Base-by-base conservation (phyloP, 1,140 invertebrate genomes). In the Bicyclus anynana region DNA sequence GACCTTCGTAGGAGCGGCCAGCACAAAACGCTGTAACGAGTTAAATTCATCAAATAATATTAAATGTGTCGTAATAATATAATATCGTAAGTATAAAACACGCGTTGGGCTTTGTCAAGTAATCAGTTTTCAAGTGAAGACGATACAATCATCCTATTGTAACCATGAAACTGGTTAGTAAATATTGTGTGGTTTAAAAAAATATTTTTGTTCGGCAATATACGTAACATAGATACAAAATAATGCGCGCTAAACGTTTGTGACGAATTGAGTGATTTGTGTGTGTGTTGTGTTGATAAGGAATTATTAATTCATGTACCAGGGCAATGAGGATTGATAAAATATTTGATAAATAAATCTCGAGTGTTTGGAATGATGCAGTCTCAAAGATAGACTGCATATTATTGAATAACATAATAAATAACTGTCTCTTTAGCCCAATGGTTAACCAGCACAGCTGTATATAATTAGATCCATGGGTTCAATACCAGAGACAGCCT, bases 51-150 rank as follows among this genome's bases (percentile, higher is more conserved):
- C 60, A 70, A 68, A 71, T 68, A 65, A 69, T 64, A 76, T 65
- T 56, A 59, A 58, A 53, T 65, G 57, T 80, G 70, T 70, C 67
- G 74, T 63, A 80, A 80, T 70, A 20, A 64, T 46, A 70, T 71
- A 68, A 71, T 73, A 68, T 62, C 52, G 62, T 63, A 74, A 74
- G 70, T 77, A 80, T 80, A 80, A 71, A 80, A 74, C 62, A 70
- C 65, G 68, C 55, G 68, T 61, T 67, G 62, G 60, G 63, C 52
- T 65, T 63, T 57, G 59, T 62, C 57, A 65, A 55, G 56, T 60
- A 67, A 63, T 60, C 65, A 72, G 37, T 67, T 65, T 65, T 50
- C 47, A 65, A 66, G 53, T 62, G 51, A 59, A 52, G 53, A 67
- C 53, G 57, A 58, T 60, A 53, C 54, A 26, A 55, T 42, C 12